Evolutionary conservation across 2,113 vertebrate genomes (phyloP).

Genomic region (Hemicordylus capensis): DNA sequence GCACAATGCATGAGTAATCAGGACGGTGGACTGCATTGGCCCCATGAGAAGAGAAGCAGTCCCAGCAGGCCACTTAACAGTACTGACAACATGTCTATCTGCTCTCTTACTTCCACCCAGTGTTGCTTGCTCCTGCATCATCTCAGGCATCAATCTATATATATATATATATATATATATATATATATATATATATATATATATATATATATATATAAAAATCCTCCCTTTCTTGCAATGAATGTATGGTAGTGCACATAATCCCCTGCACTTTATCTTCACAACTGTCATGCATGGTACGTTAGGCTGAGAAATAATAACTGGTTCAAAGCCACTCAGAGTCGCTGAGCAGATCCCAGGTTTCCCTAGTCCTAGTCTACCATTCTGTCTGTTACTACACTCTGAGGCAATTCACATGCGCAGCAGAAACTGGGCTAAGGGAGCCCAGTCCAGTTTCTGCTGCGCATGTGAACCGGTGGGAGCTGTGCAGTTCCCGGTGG

Average conservation of each 20-base stretch:
- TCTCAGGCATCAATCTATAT: not conserved
- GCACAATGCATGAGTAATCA: not conserved
- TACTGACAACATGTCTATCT: not conserved
- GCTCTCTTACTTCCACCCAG: not conserved
- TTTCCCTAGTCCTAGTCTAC: not conserved
- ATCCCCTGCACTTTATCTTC: not conserved
- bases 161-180: no score
- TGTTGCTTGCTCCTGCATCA: not conserved
- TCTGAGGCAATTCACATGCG: no score
- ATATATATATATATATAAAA: no score
- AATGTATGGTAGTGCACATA: not conserved
- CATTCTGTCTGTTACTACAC: no score
- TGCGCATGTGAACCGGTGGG: no score
- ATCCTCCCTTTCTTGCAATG: not conserved
- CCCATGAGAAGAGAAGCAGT: not conserved
- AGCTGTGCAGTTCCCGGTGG: no score
- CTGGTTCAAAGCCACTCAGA: not conserved
- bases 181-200: no score
- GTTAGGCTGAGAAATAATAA: not conserved
- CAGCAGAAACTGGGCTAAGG: no score
- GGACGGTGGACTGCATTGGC: not conserved
- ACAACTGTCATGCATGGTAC: not conserved
- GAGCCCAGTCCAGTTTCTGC: no score
- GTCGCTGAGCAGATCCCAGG: no score
- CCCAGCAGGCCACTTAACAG: not conserved